Evolutionary conservation across 2,888 invertebrate species (phyloP).

Genomic region (Cactoblastis cactorum): DNA sequence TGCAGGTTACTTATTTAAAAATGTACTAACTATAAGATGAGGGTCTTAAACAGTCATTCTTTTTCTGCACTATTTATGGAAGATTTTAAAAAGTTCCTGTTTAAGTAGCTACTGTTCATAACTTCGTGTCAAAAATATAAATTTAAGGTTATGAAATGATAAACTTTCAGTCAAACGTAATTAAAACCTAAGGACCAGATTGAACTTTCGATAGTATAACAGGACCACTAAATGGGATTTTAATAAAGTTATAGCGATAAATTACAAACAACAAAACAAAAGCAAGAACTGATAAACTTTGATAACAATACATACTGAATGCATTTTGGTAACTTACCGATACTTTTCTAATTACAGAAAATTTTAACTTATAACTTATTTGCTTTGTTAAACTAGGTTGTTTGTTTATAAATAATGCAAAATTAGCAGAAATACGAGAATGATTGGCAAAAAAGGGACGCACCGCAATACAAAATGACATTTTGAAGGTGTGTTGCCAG

Average conservation of each 20-base stretch:
- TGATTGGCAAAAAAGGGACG: slow-evolving; percentile 73
- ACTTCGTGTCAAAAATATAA: neutral
- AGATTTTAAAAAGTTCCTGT: no score
- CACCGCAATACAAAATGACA: slow-evolving; percentile 66
- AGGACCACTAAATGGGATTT: neutral
- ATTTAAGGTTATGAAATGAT: neutral
- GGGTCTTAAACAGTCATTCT: no score
- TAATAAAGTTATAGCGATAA: neutral
- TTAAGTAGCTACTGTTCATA: no score
- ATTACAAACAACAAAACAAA: neutral
- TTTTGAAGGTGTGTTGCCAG: slow-evolving; percentile 36
- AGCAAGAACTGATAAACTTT: no score
- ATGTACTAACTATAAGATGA: no score
- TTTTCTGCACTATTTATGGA: no score
- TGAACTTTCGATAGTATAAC: neutral
- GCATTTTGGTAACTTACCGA: slow-evolving; percentile 37
- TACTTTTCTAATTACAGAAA: slow-evolving; percentile 25
- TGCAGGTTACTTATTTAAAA: no score
- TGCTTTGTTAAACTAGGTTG: slow-evolving; percentile 29
- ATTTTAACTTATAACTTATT: slow-evolving; percentile 23
- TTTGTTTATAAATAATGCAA: slow-evolving; percentile 44
- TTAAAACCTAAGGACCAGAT: neutral
- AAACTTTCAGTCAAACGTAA: neutral
- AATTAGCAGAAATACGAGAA: slow-evolving; percentile 59
- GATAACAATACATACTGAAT: no score